Evolutionary conservation across 2,113 vertebrate species (phyloP).

Genomic region (Neodon shergylaensis): DNA sequence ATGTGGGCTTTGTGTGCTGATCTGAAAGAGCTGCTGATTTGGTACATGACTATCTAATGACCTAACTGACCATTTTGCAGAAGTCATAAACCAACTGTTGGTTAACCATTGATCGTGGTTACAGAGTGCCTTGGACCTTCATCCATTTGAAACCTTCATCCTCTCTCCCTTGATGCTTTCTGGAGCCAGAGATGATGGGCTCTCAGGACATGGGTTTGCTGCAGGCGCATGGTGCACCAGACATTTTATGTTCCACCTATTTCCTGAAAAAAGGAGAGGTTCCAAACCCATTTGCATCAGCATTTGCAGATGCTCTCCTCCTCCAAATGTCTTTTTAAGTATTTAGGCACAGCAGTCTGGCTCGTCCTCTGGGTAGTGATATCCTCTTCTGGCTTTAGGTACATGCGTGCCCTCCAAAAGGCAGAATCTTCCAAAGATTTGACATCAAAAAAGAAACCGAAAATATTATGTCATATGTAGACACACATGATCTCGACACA

Average conservation of each 20-base stretch:
- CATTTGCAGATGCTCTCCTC: conserved; percentile 75
- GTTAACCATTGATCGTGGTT: neutral
- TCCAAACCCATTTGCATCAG: conserved; percentile 77
- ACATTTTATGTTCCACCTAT: conserved; percentile 72
- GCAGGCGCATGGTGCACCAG: conserved; percentile 56
- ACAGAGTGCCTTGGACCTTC: neutral
- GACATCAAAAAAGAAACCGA: neutral
- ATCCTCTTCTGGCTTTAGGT: conserved; percentile 57
- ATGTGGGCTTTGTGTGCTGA: neutral
- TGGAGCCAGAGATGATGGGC: neutral
- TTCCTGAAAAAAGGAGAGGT: conserved; percentile 77
- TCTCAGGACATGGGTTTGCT: conserved; percentile 43
- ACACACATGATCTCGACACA: neutral
- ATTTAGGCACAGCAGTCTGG: conserved; percentile 72
- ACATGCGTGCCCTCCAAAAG: neutral
- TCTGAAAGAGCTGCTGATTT: neutral
- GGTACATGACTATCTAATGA: neutral
- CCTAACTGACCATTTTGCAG: neutral
- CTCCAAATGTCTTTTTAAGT: conserved; percentile 80
- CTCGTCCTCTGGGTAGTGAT: conserved; percentile 60
- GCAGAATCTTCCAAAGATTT: conserved; percentile 32
- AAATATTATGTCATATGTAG: neutral
- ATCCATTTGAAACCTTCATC: neutral
- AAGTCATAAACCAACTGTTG: neutral
- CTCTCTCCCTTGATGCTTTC: conserved; percentile 19